Evolutionary conservation across 2,113 vertebrate genomes (phyloP).

Genomic region (Cryptoleucopteryx plumbea): DNA sequence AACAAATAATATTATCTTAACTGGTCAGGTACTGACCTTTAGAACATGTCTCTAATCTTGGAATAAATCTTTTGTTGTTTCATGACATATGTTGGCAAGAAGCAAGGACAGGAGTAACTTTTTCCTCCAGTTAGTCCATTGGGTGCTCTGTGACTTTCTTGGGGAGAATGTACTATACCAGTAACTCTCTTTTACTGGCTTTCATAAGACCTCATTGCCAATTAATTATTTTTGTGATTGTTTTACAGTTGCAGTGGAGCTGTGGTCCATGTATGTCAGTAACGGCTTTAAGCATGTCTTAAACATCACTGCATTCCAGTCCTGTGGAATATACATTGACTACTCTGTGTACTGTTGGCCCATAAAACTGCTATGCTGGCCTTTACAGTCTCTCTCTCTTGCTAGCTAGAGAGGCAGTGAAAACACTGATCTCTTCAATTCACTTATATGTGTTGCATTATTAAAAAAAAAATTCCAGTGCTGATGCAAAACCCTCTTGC

Average conservation of each 20-base stretch:
- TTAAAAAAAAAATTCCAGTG: background rate
- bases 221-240: background rate
- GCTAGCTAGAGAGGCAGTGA: background rate
- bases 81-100: background rate
- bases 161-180: background rate
- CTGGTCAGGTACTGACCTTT: background rate
- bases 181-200: background rate
- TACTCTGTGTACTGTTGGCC: background rate
- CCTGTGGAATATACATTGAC: background rate
- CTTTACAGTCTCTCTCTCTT: background rate
- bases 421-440: background rate
- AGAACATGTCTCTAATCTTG: background rate
- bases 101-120: background rate
- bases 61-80: background rate
- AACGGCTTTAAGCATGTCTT: background rate
- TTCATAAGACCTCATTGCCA: background rate
- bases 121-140: accelerated
- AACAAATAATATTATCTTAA: background rate
- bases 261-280: background rate
- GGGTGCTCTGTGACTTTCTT: background rate
- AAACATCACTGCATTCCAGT: background rate
- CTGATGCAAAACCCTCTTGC: background rate
- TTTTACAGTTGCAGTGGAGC: background rate
- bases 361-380: background rate
- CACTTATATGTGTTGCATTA: background rate